phyloP scores from a whole-genome alignment of 2,113 vertebrate genomes.

The Brevimyrus niger region DNA sequence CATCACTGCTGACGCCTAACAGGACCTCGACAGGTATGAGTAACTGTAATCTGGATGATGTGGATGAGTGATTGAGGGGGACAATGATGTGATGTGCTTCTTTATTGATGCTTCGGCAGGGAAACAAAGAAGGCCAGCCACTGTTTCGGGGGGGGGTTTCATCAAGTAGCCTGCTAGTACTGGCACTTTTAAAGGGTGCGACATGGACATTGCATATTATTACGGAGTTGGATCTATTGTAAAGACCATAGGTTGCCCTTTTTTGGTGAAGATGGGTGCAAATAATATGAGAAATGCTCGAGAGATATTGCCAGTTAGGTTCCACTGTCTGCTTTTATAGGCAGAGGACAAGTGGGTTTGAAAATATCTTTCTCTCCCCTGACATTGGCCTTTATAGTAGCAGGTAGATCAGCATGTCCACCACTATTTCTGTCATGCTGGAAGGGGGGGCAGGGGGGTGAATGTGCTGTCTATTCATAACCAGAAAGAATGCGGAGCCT shows the following conservation, averaged over 20 bases:
- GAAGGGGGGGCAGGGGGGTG: neutral
- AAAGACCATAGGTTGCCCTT: neutral
- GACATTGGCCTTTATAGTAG: neutral
- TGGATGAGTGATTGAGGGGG: neutral
- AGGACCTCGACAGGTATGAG: neutral
- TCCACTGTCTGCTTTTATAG: neutral
- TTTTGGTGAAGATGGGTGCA: neutral
- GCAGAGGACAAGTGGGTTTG: neutral
- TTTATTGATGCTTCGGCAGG: neutral
- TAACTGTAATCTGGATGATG: neutral
- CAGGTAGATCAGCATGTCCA: neutral
- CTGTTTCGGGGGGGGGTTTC: neutral
- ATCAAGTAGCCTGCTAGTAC: neutral
- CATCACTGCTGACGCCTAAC: neutral
- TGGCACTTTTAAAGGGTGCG: neutral
- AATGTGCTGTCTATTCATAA: neutral
- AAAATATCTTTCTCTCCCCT: neutral
- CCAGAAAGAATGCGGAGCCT: neutral
- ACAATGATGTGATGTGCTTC: neutral
- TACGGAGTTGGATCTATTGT: neutral
- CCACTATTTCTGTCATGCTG: neutral
- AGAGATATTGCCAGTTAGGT: neutral
- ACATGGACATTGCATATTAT: neutral
- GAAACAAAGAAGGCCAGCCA: neutral
- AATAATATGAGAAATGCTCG: neutral